Evolutionary conservation across 2,797 vertebrate species (phyloP).

Genomic region (Chelmon rostratus): DNA sequence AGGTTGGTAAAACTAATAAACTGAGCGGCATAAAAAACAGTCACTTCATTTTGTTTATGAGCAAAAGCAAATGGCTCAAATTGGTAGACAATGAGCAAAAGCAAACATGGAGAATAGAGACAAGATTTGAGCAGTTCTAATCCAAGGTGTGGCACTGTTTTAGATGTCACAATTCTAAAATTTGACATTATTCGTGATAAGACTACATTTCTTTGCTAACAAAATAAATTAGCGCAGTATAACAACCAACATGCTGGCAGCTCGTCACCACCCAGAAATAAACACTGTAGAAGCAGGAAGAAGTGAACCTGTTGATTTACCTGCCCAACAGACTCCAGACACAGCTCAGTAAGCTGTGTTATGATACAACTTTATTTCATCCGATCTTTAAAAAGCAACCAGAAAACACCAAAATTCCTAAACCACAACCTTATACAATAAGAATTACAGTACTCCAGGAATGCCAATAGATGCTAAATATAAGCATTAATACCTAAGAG

Average conservation of each 20-base stretch:
- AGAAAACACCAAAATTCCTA: background rate
- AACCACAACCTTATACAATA: background rate
- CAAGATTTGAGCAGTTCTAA: background rate
- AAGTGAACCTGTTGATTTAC: slow-evolving; percentile 19
- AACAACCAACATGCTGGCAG: background rate
- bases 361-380: background rate
- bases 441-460: background rate
- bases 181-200: background rate
- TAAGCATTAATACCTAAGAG: background rate
- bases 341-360: background rate
- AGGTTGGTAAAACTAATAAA: background rate
- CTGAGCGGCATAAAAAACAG: background rate
- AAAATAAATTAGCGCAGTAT: background rate
- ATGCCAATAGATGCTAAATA: background rate
- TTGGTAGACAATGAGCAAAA: slow-evolving; percentile 5
- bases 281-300: background rate
- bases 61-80: slow-evolving; percentile 1
- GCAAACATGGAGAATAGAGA: slow-evolving; percentile 6
- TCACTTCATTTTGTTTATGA: slow-evolving; percentile 23
- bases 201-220: background rate
- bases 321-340: background rate
- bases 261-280: background rate
- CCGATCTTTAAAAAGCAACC: slow-evolving; percentile 1
- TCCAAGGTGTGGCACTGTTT: slow-evolving; percentile 8
- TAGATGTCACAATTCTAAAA: background rate